Conservation (phyloP, 2,797 vertebrate species). For the Psittacula derbiana region DNA sequence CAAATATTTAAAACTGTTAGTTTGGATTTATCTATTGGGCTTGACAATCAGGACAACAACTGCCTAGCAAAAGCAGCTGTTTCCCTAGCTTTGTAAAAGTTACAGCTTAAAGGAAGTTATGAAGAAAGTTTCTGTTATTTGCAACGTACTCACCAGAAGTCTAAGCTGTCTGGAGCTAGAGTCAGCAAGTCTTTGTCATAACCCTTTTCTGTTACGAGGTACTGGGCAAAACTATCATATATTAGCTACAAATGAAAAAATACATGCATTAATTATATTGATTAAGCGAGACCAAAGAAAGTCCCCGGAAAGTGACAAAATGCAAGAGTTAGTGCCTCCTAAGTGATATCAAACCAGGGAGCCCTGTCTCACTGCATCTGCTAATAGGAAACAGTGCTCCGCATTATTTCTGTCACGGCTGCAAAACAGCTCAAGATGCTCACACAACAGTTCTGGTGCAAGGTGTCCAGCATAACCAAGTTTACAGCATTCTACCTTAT, state of each 20-base stretch:
- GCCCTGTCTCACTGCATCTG: not conserved
- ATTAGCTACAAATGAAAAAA: conserved; percentile 83
- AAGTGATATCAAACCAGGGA: not conserved
- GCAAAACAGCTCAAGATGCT: not conserved
- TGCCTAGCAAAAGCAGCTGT: not conserved
- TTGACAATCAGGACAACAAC: not conserved
- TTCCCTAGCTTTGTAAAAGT: not conserved
- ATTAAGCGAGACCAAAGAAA: not conserved
- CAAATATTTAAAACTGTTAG: not conserved
- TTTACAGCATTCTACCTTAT: not conserved
- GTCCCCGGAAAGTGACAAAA: not conserved
- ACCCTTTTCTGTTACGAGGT: conserved; percentile 88
- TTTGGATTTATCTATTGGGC: not conserved
- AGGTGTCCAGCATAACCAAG: not conserved
- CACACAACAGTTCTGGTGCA: not conserved
- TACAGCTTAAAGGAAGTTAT: not conserved
- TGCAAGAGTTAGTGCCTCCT: accelerated
- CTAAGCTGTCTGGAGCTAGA: conserved; percentile 86
- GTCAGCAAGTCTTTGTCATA: conserved; percentile 89
- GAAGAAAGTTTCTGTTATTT: not conserved
- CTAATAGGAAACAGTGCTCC: not conserved
- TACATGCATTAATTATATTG: not conserved
- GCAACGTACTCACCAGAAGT: conserved; percentile 88
- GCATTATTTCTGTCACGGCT: not conserved
- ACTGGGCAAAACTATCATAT: conserved; percentile 93